Evolutionary conservation across 2,113 vertebrate genomes (phyloP).

Genomic region (Oceanites oceanicus): DNA sequence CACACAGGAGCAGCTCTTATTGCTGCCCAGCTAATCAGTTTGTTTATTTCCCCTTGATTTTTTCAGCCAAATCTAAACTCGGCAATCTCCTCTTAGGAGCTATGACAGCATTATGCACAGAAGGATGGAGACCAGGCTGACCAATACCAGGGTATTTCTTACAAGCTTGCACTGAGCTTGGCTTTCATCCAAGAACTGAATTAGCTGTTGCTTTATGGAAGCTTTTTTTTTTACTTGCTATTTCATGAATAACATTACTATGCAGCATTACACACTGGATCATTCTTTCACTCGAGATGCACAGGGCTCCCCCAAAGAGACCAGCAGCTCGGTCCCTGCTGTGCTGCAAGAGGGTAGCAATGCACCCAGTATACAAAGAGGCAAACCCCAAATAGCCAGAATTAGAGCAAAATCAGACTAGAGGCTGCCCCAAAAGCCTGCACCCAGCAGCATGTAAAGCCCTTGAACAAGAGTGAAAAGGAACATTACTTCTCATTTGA

Average conservation of each 20-base stretch:
- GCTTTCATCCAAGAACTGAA: background rate
- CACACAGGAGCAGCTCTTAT: background rate
- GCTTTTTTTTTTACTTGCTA: background rate
- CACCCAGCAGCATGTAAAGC: accelerated
- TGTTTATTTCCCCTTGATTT: background rate
- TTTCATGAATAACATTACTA: background rate
- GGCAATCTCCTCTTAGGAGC: background rate
- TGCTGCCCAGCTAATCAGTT: background rate
- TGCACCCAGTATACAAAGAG: accelerated
- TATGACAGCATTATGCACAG: accelerated
- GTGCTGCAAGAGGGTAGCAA: background rate
- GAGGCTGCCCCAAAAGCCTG: background rate
- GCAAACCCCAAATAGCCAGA: background rate
- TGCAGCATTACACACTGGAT: background rate
- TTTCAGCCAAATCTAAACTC: background rate
- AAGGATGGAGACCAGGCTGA: background rate
- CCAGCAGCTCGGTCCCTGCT: background rate
- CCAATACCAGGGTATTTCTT: background rate
- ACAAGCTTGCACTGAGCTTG: background rate
- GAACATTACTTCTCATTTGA: background rate
- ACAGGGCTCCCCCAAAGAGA: background rate
- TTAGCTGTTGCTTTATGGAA: background rate
- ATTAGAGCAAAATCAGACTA: background rate
- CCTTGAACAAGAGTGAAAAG: background rate
- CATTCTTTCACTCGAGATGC: background rate